These are phyloP conservation scores for Nephrotoma flavescens DNA, from an alignment of 2,888 invertebrate species.

Conservation along the genomic window DNA sequence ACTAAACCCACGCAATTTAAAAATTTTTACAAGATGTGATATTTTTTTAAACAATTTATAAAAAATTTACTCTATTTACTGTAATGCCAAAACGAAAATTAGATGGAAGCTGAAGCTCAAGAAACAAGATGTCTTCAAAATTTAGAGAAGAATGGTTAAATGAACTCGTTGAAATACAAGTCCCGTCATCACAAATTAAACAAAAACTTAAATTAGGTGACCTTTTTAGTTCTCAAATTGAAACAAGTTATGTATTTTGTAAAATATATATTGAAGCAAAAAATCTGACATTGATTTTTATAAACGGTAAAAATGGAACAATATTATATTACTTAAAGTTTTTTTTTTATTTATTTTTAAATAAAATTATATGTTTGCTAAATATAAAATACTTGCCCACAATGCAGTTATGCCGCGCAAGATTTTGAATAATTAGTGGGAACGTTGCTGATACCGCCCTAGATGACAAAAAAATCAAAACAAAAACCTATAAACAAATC, in stretches of 20 bases:
- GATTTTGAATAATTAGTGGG: too few relatives aligned
- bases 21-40: too few relatives aligned
- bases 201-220: slow-evolving; percentile 7
- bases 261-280: slow-evolving; percentile 6
- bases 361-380: too few relatives aligned
- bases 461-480: too few relatives aligned
- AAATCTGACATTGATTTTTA: not conserved
- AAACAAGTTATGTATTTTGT: slow-evolving; percentile 3
- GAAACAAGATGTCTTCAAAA: not conserved
- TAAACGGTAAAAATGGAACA: not conserved
- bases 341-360: too few relatives aligned
- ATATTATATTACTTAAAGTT: slow-evolving; percentile 2
- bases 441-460: too few relatives aligned
- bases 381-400: too few relatives aligned
- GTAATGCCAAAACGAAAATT: not conserved
- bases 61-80: too few relatives aligned
- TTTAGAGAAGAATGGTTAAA: slow-evolving; percentile 4
- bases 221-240: slow-evolving; percentile 5
- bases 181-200: not conserved
- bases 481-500: too few relatives aligned
- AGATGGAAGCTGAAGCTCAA: not conserved
- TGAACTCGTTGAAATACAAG: not conserved
- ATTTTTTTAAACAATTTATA: too few relatives aligned
- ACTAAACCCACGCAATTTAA: too few relatives aligned
- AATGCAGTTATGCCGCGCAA: too few relatives aligned